phyloP scores from a whole-genome alignment of 2,888 invertebrate genomes.

The Zele albiditarsus region DNA sequence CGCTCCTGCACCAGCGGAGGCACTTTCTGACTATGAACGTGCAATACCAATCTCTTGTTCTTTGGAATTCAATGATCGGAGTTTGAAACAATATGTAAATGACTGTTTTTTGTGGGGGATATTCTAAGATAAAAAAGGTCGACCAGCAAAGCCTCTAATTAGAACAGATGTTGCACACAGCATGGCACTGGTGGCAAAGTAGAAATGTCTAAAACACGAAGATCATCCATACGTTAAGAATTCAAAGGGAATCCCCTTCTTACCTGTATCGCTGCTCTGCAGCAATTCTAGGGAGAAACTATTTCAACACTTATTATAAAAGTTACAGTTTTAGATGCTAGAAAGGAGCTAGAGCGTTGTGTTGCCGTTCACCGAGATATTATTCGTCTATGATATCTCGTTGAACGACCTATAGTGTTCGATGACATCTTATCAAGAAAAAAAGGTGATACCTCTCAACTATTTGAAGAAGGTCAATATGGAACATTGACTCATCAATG shows the following conservation, averaged over 20 bases:
- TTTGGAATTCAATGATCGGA: no score
- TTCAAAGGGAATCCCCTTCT: conserved; percentile 44
- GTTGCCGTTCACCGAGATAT: conserved; percentile 6
- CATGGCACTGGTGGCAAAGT: conserved; percentile 39
- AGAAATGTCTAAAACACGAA: conserved; percentile 33
- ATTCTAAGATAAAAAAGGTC: conserved; percentile 5
- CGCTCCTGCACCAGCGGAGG: conserved; percentile 39
- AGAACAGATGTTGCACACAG: conserved; percentile 43
- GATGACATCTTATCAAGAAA: conserved; percentile 8
- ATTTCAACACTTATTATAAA: background rate
- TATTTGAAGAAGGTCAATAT: conserved; percentile 12
- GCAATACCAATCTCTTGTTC: conserved; percentile 39
- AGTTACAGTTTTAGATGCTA: conserved; percentile 17
- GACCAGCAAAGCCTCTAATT: conserved; percentile 38
- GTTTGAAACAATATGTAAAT: conserved; percentile 42
- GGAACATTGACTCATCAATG: conserved; percentile 27
- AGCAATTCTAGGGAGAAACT: no score
- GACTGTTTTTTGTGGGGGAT: conserved; percentile 41
- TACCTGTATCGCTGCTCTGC: no score
- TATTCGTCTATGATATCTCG: no score
- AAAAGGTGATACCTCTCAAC: conserved; percentile 4
- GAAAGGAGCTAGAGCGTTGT: background rate
- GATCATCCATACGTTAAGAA: conserved; percentile 33
- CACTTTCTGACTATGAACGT: conserved; percentile 38
- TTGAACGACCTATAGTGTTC: conserved; percentile 25